Evolutionary conservation across 2,888 invertebrate species (phyloP).

Genomic region (Conops quadrifasciatus): DNA sequence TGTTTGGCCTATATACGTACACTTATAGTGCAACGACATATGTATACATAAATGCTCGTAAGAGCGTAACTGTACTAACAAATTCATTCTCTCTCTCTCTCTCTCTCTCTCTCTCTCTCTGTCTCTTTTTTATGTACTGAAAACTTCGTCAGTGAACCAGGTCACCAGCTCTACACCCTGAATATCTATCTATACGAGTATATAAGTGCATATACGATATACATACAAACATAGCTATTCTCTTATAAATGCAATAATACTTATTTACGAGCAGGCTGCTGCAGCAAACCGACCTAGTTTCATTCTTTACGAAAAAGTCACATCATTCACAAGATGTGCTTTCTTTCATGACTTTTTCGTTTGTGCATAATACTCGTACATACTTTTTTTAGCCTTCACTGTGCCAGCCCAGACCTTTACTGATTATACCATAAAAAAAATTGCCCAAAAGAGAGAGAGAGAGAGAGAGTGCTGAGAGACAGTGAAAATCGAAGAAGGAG

Average conservation of each 20-base stretch:
- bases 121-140: not conserved
- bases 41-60: too few relatives aligned
- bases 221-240: not conserved
- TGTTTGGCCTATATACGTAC: too few relatives aligned
- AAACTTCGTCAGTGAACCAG: not conserved
- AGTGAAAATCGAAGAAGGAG: too few relatives aligned
- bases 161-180: not conserved
- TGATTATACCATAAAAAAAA: not conserved
- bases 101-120: too few relatives aligned
- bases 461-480: too few relatives aligned
- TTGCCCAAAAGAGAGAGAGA: too few relatives aligned
- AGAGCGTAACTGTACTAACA: too few relatives aligned
- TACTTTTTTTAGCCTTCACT: conserved; percentile 27
- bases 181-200: not conserved
- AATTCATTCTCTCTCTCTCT: too few relatives aligned
- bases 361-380: not conserved
- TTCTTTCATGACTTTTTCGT: not conserved
- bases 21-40: too few relatives aligned
- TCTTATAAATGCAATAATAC: not conserved
- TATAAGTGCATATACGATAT: not conserved
- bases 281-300: not conserved
- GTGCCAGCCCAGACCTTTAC: conserved; percentile 29
- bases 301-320: not conserved
- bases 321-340: not conserved
- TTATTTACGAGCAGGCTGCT: not conserved